Evolutionary conservation across 2,797 vertebrate genomes (phyloP).

Genomic region (Meriones psammophilus): DNA sequence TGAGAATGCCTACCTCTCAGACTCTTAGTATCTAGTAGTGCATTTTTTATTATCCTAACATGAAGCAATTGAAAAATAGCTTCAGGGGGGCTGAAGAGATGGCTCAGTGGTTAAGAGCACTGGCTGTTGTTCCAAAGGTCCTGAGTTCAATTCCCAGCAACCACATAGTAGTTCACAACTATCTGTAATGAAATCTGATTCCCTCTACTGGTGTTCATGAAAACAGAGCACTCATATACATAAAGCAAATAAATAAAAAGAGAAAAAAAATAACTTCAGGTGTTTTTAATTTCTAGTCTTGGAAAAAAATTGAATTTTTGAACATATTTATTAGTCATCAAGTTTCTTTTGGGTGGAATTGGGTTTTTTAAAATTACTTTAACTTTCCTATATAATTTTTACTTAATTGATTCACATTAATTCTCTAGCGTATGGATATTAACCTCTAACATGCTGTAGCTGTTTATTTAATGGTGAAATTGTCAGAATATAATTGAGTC

Average conservation of each 20-base stretch:
- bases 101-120: too few relatives aligned
- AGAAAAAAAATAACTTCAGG: not conserved
- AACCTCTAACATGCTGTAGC: not conserved
- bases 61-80: constrained; percentile 27
- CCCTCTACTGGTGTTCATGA: too few relatives aligned
- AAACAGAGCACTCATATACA: too few relatives aligned
- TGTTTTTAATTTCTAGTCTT: constrained; percentile 65
- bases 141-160: too few relatives aligned
- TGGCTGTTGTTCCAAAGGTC: too few relatives aligned
- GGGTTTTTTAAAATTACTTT: not conserved
- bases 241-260: too few relatives aligned
- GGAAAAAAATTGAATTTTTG: constrained; percentile 12
- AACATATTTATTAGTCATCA: not conserved
- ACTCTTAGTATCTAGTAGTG: not conserved
- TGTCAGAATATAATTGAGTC: not conserved
- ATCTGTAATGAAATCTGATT: too few relatives aligned
- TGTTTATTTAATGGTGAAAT: not conserved
- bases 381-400: constrained; percentile 48
- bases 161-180: too few relatives aligned
- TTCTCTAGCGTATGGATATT: constrained; percentile 16
- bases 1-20: not conserved
- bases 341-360: constrained; percentile 38
- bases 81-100: too few relatives aligned
- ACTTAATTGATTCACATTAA: constrained; percentile 20
- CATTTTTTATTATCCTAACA: constrained; percentile 48